Evolutionary conservation across 2,797 vertebrate genomes (phyloP), one percentile per base, ranked within the genome.

Genomic region (Trichosurus vulpecula): DNA sequence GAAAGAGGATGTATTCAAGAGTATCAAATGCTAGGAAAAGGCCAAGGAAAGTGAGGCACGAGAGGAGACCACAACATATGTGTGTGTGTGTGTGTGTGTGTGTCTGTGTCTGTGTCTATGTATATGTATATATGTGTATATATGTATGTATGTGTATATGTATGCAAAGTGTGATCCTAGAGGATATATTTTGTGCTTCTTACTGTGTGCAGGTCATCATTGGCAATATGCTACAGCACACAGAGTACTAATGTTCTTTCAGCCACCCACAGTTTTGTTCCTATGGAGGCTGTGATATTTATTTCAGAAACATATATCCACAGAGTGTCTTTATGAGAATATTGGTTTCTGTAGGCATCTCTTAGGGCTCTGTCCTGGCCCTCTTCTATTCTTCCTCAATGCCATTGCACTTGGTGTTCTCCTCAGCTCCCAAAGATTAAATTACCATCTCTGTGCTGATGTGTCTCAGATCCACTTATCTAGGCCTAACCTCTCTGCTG

Each of bases 51-150:
- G n/a, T 6, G 31, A 41, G 66, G 13, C 66, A 16, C 1, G 66
- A 74, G 16, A 74, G 10, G 16, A 74, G 2, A 22, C 16, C 4
- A 0, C 25, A 25, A 47, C 41, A 47, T 27, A 47, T 41, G 27
- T 11, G 0, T 27, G 2, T 27, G 4, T 19, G 4, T 35, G 16
- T n/a, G 13, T 35, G 0, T 16, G 16, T n/a, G 6, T 9, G 14
- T 1, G 0, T 16, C 12, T 58, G 4, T n/a, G n/a, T 14, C 2
- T 8, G n/a, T 1, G 16, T n/a, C n/a, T 27, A 16, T n/a, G 0
- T 27, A 22, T 5, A 41, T 3, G 41, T 41, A 41, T 41, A n/a
- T n/a, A n/a, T n/a, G n/a, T n/a, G n/a, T n/a, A n/a, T 16, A 31
- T 58, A 13, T n/a, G n/a, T 14, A 6, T 8, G n/a, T 1, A 16